These are phyloP conservation scores for Plecotus auritus DNA, from an alignment of 2,113 vertebrate species.

Conservation along the genomic window DNA sequence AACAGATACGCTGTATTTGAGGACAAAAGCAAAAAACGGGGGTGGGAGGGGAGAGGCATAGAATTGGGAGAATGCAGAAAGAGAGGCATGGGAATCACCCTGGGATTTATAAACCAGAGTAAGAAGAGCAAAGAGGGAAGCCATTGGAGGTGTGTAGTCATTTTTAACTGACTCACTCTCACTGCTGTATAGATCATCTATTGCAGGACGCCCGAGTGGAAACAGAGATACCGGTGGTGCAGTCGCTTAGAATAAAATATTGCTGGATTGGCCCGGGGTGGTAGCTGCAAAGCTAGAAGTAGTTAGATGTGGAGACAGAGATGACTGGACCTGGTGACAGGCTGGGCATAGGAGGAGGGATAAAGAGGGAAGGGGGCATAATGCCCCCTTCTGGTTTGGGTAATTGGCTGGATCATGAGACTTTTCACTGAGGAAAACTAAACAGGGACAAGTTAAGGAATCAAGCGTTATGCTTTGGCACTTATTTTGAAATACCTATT, in stretches of 20 bases:
- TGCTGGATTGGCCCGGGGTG: too few species aligned
- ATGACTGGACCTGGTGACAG: not conserved
- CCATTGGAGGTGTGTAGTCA: fast-evolving
- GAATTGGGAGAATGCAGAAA: not conserved
- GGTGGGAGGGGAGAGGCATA: not conserved
- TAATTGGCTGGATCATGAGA: not conserved
- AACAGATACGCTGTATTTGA: not conserved
- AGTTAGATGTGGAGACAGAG: not conserved
- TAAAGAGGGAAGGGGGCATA: not conserved
- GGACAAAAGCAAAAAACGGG: not conserved
- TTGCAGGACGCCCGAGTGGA: not conserved
- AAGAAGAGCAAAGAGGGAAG: not conserved
- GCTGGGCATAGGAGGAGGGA: not conserved
- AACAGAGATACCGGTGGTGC: not conserved
- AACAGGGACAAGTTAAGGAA: not conserved
- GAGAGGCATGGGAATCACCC: not conserved
- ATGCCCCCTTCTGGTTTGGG: not conserved
- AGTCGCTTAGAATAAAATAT: not conserved
- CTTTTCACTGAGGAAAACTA: not conserved
- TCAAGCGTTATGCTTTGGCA: not conserved
- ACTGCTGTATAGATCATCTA: not conserved
- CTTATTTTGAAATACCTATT: not conserved
- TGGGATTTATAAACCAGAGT: not conserved
- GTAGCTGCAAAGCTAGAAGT: not conserved
- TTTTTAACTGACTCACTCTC: not conserved